Conservation (phyloP, 2,113 vertebrate species). For the Aplodontia rufa region DNA sequence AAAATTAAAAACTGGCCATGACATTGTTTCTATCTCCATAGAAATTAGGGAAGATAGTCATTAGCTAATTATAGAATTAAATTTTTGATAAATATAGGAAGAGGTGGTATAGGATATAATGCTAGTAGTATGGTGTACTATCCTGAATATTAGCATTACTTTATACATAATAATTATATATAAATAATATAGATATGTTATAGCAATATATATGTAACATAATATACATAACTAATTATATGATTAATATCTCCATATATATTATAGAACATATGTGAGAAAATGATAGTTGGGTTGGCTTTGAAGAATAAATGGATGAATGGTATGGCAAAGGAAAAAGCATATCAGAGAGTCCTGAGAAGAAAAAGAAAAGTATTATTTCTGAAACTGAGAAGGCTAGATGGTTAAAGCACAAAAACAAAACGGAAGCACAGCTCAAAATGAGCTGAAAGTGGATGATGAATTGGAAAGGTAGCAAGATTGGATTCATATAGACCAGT, state of each 20-base stretch:
- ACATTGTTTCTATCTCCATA: background rate
- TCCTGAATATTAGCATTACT: background rate
- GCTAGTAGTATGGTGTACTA: background rate
- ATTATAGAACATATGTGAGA: background rate
- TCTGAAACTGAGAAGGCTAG: background rate
- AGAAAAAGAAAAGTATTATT: background rate
- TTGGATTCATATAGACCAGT: background rate
- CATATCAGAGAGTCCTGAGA: background rate
- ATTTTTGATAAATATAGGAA: constrained; percentile 30
- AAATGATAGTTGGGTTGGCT: background rate
- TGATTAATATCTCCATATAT: background rate
- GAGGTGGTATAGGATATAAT: background rate
- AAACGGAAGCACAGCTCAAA: background rate
- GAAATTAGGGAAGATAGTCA: constrained; percentile 3
- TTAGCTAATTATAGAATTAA: background rate
- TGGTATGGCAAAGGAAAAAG: background rate
- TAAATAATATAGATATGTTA: too few relatives aligned
- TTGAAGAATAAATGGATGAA: background rate
- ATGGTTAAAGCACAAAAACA: background rate
- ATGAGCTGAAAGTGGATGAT: background rate
- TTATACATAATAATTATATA: background rate
- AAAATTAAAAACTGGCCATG: background rate
- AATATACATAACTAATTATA: background rate
- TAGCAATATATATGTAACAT: too few relatives aligned
- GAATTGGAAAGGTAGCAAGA: background rate